These are phyloP conservation scores for Agrochola lychnidis DNA, from an alignment of 2,888 invertebrate genomes.

Conservation along the genomic window DNA sequence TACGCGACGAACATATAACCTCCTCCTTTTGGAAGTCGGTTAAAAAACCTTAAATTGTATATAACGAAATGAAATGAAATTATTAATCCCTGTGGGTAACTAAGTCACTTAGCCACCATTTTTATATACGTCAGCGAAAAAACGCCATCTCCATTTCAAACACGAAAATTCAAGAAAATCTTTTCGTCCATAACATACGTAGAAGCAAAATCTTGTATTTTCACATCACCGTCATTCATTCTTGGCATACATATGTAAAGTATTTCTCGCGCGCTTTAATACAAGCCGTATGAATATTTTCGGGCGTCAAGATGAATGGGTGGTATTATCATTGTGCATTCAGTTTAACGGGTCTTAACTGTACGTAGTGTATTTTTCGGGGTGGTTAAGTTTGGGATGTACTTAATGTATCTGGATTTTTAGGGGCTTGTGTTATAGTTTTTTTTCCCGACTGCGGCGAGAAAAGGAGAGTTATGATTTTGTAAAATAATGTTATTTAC, in stretches of 20 bases:
- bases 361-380: conserved; percentile 64
- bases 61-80: too few relatives aligned
- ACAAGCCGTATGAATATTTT: conserved; percentile 68
- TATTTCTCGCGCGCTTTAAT: conserved; percentile 50
- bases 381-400: conserved; percentile 53
- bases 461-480: too few relatives aligned
- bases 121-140: neutral
- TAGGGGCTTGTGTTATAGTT: too few relatives aligned
- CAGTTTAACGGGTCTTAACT: conserved; percentile 71
- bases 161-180: conserved; percentile 22
- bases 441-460: too few relatives aligned
- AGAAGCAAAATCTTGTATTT: conserved; percentile 56
- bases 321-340: conserved; percentile 67
- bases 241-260: conserved; percentile 55
- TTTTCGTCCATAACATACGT: conserved; percentile 20
- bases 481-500: too few relatives aligned
- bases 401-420: conserved; percentile 27
- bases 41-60: too few relatives aligned
- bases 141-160: neutral
- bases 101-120: neutral
- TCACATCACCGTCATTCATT: conserved; percentile 52
- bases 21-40: too few relatives aligned
- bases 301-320: conserved; percentile 58
- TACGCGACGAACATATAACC: too few relatives aligned
- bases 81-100: neutral